Evolutionary conservation across 2,888 invertebrate genomes (phyloP).

Genomic region (Frankliniella fusca): DNA sequence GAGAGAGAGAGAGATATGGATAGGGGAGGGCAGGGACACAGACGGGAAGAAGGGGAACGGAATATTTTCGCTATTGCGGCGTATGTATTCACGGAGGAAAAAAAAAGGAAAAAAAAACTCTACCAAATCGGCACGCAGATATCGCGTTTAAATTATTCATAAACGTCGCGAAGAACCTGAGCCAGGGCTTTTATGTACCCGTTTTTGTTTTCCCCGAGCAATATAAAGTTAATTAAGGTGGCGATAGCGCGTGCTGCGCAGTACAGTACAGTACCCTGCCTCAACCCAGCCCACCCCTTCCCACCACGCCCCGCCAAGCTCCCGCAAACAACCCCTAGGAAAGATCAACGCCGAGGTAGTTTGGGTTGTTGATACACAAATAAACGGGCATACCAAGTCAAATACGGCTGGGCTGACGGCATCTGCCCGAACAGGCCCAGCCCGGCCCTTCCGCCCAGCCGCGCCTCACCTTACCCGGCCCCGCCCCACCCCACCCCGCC

Average conservation of each 20-base stretch:
- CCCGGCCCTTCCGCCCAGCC: no score
- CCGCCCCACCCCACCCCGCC: no score
- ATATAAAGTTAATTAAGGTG: background rate
- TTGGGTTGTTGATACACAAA: constrained; percentile 11
- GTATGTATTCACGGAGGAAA: background rate
- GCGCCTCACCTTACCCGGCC: no score
- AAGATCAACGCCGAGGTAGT: constrained; percentile 10
- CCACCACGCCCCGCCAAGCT: background rate
- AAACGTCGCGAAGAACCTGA: background rate
- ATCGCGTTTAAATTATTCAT: background rate
- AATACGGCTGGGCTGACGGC: background rate
- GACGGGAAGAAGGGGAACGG: background rate
- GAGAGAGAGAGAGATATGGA: background rate
- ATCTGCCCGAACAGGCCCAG: background rate
- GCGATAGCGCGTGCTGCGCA: background rate
- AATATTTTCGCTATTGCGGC: background rate
- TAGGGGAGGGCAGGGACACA: background rate
- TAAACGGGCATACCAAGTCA: background rate
- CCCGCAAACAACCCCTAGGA: background rate
- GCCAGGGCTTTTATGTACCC: background rate
- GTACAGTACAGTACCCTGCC: background rate
- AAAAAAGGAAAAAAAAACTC: background rate
- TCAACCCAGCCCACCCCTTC: background rate
- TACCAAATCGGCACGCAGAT: background rate
- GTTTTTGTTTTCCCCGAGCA: background rate